Conservation (phyloP, 2,797 vertebrate genomes). For the Austrolebias charrua region DNA sequence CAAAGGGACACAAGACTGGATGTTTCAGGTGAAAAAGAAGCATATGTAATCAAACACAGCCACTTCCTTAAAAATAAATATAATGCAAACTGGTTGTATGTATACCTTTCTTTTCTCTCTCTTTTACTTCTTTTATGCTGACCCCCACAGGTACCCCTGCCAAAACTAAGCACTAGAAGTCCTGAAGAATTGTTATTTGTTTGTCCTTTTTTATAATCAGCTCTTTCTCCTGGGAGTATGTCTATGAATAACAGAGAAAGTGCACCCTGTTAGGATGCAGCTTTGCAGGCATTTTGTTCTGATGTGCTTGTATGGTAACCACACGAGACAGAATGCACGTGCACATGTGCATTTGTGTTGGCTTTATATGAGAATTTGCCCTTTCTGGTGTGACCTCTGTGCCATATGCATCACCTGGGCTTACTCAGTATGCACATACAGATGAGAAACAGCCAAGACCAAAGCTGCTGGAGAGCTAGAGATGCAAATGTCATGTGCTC, state of each 20-base stretch:
- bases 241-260: conserved; percentile 70
- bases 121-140: conserved; percentile 4
- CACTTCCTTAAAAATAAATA: conserved; percentile 10
- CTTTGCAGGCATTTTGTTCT: conserved; percentile 29
- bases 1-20: conserved; percentile 94
- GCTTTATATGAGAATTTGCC: conserved; percentile 79
- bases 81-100: conserved; percentile 7
- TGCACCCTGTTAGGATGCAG: conserved; percentile 39
- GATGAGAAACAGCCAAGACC: conserved; percentile 75
- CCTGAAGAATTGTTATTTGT: conserved; percentile 47
- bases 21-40: conserved; percentile 87
- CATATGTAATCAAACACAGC: conserved; percentile 5
- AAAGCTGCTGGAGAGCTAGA: conserved; percentile 68
- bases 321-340: conserved; percentile 48
- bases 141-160: conserved; percentile 47
- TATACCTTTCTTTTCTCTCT: background rate
- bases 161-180: conserved; percentile 43
- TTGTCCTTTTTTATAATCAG: conserved; percentile 25
- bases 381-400: conserved; percentile 81
- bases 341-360: conserved; percentile 67
- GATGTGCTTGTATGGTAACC: conserved; percentile 35
- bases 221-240: conserved; percentile 57
- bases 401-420: conserved; percentile 80
- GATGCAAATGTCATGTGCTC: conserved; percentile 77
- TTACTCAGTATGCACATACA: conserved; percentile 84